Evolutionary conservation across 2,113 vertebrate species (phyloP), one percentile per base, ranked within the genome.

Genomic region (Clarias magur): DNA sequence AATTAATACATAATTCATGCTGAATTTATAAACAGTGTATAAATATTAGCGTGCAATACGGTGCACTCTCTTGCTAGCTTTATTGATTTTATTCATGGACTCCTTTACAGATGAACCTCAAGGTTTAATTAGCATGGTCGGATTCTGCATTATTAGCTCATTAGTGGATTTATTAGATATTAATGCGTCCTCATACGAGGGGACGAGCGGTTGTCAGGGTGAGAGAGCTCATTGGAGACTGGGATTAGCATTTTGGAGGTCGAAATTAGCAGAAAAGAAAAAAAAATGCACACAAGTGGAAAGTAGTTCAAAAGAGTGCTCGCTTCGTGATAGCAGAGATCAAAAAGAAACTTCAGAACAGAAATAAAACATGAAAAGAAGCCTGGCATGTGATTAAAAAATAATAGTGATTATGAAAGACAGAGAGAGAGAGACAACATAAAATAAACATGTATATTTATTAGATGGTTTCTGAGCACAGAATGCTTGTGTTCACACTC

Each of bases 71-170:
- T 68, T 59, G 87, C 88, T 79, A 91, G 90, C 92, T 85, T 89
- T 89, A 92, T 92, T 91, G 91, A 93, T 93, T 94, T 93, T 91
- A 92, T 93, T 93, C 92, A 92, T 93, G 79, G 83, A 88, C 83
- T 91, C 75, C 78, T 60, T 89, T 91, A 94, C 93, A 89, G 84
- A 59, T 72, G 88, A 91, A 91, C 87, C 90, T 90, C 87, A 85
- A 86, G 90, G 91, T 86, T 80, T 94, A 92, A 95, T 93, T 94
- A 92, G 89, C 82, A 82, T 85, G 89, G 89, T 84, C 87, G 86
- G 91, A 87, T 90, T 88, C 92, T 94, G 90, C 89, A 92, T 94
- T 86, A 93, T 93, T 85, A 89, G 76, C 91, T 88, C 70, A 88
- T 91, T 83, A 91, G 88, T 73, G 91, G 91, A 21, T 38, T 27